Evolutionary conservation across 2,113 vertebrate species (phyloP).

Genomic region (Sarotherodon lohbergeri): DNA sequence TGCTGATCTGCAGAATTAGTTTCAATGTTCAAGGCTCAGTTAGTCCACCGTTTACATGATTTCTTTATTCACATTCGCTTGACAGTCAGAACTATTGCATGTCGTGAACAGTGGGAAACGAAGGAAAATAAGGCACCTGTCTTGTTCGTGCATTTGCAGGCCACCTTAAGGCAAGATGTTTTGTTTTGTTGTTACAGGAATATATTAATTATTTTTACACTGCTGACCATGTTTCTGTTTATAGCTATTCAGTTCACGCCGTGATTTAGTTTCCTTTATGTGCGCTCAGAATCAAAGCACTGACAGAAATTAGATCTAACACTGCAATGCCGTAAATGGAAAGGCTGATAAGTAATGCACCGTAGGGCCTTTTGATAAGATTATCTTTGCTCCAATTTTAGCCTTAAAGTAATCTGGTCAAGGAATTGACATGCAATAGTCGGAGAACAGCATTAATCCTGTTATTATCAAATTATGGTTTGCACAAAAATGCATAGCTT

Average conservation of each 20-base stretch:
- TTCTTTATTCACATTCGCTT: background rate
- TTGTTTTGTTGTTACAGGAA: background rate
- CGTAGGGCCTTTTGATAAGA: background rate
- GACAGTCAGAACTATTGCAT: background rate
- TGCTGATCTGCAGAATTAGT: background rate
- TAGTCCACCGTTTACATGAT: background rate
- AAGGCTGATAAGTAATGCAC: background rate
- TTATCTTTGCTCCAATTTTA: background rate
- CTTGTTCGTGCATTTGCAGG: background rate
- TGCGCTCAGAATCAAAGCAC: background rate
- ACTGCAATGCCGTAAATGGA: background rate
- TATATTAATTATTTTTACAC: background rate
- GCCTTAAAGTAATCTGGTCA: constrained; percentile 4
- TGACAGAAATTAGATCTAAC: background rate
- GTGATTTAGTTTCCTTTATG: background rate
- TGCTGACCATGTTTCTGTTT: background rate
- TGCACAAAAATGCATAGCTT: background rate
- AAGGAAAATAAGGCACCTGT: background rate
- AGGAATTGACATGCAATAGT: background rate
- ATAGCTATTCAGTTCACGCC: background rate
- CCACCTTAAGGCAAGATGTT: background rate
- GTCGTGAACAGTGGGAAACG: background rate
- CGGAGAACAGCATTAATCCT: background rate
- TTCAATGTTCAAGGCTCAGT: background rate
- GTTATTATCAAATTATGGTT: background rate